Evolutionary conservation across 2,797 vertebrate species (phyloP).

Genomic region (Lagodon rhomboides): DNA sequence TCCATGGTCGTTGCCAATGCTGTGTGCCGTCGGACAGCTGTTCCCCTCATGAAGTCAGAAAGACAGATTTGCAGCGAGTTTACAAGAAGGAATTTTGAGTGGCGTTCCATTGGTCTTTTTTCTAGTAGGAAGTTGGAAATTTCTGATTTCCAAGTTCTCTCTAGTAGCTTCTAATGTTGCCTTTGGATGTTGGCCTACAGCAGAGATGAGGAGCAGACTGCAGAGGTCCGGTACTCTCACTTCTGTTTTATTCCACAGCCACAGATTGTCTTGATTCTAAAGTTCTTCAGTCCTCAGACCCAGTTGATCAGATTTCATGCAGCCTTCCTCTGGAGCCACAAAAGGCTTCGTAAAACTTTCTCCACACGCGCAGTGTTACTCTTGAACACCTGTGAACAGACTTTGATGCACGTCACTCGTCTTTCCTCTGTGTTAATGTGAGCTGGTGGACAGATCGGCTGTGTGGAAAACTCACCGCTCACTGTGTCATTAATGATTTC

Average conservation of each 20-base stretch:
- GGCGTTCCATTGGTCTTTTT: too few species aligned
- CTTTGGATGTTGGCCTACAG: background rate
- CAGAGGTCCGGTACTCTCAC: background rate
- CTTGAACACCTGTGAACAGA: background rate
- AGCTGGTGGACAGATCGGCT: slow-evolving; percentile 33
- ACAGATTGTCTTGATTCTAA: too few species aligned
- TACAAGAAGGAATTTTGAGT: too few species aligned
- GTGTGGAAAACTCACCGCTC: slow-evolving; percentile 55
- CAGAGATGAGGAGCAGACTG: background rate
- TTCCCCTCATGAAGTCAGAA: too few species aligned
- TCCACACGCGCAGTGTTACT: background rate
- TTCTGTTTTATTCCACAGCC: background rate
- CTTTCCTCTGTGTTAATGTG: slow-evolving; percentile 21
- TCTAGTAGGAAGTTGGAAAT: too few species aligned
- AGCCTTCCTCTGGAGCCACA: background rate
- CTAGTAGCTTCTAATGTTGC: background rate
- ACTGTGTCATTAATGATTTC: slow-evolving; percentile 70
- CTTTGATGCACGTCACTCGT: slow-evolving; percentile 1
- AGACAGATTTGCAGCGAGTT: too few species aligned
- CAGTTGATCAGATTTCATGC: background rate
- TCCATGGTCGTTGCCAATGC: too few species aligned
- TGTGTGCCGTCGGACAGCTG: too few species aligned
- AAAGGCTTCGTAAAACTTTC: background rate
- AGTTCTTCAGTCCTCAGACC: background rate
- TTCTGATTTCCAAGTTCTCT: background rate